Conservation (phyloP, 2,888 invertebrate genomes). For the Lasius platythorax region DNA sequence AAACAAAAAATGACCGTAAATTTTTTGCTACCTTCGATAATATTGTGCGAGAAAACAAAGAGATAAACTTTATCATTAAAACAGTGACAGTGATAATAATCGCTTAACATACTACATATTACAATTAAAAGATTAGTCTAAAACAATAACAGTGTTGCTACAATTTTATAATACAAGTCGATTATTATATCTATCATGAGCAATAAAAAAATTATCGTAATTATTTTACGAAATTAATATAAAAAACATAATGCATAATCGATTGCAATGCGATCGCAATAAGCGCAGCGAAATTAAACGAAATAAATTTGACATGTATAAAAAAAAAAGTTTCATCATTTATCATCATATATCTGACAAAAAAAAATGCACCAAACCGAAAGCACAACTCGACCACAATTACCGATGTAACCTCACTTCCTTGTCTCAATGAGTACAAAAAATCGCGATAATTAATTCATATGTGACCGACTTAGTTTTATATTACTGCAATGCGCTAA, state of each 20-base stretch:
- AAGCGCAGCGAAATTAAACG: conserved; percentile 1
- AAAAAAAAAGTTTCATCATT: conserved; percentile 25
- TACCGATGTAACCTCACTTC: background rate
- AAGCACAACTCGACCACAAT: conserved; percentile 31
- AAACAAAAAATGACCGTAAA: background rate
- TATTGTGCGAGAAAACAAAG: conserved; percentile 13
- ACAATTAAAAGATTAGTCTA: no score
- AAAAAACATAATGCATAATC: conserved; percentile 2
- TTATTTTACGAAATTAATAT: background rate
- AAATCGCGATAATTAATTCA: conserved; percentile 50
- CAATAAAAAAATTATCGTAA: background rate
- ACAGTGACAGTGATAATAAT: conserved; percentile 5
- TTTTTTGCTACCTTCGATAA: background rate
- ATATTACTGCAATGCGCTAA: conserved; percentile 57
- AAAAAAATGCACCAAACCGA: conserved; percentile 3
- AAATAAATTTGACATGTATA: conserved; percentile 26
- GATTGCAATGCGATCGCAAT: background rate
- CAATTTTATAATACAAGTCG: background rate
- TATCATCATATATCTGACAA: background rate
- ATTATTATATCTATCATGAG: background rate
- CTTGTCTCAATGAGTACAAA: conserved; percentile 35
- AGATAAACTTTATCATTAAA: conserved; percentile 43
- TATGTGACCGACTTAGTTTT: conserved; percentile 54
- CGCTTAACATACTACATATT: background rate
- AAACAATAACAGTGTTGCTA: no score